These are phyloP conservation scores for Macropus fuliginosus DNA, from an alignment of 2,797 vertebrate genomes.

Conservation along the genomic window DNA sequence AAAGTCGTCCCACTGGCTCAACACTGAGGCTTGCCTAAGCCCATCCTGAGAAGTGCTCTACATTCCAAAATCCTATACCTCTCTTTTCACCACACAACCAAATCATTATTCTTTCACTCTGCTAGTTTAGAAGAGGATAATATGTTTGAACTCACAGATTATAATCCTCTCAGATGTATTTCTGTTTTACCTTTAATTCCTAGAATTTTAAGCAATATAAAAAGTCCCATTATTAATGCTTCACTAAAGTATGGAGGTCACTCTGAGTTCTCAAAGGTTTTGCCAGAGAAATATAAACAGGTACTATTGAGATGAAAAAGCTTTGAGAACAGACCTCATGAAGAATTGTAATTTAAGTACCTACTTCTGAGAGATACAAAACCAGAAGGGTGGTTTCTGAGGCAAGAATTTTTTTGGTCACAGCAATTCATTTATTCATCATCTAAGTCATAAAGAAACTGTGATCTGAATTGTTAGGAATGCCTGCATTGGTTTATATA, in stretches of 20 bases:
- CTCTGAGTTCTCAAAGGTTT: neutral
- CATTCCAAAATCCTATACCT: neutral
- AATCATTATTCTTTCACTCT: neutral
- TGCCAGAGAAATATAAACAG: too few species aligned
- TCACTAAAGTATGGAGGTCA: neutral
- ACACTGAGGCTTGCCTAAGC: too few species aligned
- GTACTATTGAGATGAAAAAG: neutral
- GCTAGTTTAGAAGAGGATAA: neutral
- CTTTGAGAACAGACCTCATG: neutral
- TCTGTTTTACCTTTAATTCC: neutral
- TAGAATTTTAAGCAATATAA: neutral
- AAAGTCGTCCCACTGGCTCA: too few species aligned
- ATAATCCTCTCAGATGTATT: too few species aligned
- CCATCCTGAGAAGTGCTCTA: too few species aligned
- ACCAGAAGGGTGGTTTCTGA: too few species aligned
- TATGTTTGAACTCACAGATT: neutral
- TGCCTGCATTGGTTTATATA: neutral
- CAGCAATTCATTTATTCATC: neutral
- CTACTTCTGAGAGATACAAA: neutral
- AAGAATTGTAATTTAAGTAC: neutral
- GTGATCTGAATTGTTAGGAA: neutral
- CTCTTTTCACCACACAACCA: neutral
- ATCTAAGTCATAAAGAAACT: neutral
- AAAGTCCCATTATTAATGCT: neutral
- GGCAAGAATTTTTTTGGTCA: neutral